phyloP scores from a whole-genome alignment of 2,797 vertebrate species.

The Halcyon chelicuti region DNA sequence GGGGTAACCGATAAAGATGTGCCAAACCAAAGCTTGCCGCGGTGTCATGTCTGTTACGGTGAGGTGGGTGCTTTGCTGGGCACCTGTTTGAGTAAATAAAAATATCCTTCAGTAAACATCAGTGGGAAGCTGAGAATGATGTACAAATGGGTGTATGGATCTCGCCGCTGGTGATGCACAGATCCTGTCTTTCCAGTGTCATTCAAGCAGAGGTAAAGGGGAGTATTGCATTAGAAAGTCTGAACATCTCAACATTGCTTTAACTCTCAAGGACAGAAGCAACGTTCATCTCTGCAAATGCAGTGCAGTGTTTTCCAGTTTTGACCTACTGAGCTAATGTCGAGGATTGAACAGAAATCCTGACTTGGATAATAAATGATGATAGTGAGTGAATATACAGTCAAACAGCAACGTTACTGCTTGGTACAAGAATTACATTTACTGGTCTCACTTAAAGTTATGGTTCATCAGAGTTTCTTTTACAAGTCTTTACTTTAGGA shows the following conservation, averaged over 20 bases:
- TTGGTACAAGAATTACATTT: neutral
- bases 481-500: neutral
- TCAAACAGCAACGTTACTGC: neutral
- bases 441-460: neutral
- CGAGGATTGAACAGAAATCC: neutral
- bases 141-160: neutral
- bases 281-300: neutral
- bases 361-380: neutral
- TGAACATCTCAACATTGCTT: neutral
- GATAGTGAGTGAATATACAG: neutral
- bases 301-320: neutral
- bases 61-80: neutral
- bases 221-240: neutral
- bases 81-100: constrained; percentile 14
- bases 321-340: neutral
- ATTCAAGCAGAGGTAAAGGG: neutral
- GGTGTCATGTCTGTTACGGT: neutral
- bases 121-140: constrained; percentile 24
- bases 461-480: neutral
- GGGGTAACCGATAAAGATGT: neutral
- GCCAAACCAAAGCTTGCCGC: neutral
- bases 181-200: neutral
- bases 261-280: neutral
- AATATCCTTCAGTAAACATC: constrained; percentile 8
- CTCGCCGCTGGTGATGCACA: neutral